These are phyloP conservation scores for Sebastes oblongus DNA, from an alignment of 2,797 vertebrate genomes.

Conservation along the genomic window DNA sequence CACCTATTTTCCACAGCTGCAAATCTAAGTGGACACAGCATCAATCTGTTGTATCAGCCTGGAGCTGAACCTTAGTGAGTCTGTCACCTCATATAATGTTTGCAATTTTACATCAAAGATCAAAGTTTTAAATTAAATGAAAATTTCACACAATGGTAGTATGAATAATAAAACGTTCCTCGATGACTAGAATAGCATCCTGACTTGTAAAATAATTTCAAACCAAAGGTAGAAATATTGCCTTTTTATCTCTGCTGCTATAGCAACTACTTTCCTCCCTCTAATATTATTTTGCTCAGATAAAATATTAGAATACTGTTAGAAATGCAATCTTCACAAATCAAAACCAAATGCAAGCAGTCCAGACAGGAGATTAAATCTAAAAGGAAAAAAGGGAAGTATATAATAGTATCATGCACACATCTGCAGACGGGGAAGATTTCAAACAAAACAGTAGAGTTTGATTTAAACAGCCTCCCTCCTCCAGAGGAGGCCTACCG, in stretches of 20 bases:
- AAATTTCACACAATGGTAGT: background rate
- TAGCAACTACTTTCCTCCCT: conserved; percentile 17
- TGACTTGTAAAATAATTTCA: conserved; percentile 2
- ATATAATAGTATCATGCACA: conserved; percentile 10
- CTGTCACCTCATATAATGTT: background rate
- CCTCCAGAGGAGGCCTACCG: conserved; percentile 4
- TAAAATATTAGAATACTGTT: conserved; percentile 29
- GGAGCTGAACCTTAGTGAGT: background rate
- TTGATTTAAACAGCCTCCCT: conserved; percentile 17
- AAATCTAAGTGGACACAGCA: no score
- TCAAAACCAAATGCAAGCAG: conserved; percentile 28
- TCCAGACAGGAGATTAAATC: conserved; percentile 26
- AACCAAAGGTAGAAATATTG: background rate
- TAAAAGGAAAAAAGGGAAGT: background rate
- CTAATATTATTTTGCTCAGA: background rate
- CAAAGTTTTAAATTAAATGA: background rate
- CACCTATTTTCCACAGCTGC: background rate
- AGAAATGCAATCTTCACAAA: conserved; percentile 27
- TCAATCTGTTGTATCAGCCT: background rate
- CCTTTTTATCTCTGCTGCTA: conserved; percentile 27
- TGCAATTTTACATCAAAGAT: background rate
- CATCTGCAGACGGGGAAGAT: background rate
- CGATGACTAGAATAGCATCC: background rate
- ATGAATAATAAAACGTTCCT: background rate
- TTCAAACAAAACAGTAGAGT: conserved; percentile 26